A percentile compares a stretch with the other conserved stretches of the same genome.
Evolutionary conservation across 2,888 invertebrate species (phyloP).

Genomic region (Sinopyrophorus schimmeli): DNA sequence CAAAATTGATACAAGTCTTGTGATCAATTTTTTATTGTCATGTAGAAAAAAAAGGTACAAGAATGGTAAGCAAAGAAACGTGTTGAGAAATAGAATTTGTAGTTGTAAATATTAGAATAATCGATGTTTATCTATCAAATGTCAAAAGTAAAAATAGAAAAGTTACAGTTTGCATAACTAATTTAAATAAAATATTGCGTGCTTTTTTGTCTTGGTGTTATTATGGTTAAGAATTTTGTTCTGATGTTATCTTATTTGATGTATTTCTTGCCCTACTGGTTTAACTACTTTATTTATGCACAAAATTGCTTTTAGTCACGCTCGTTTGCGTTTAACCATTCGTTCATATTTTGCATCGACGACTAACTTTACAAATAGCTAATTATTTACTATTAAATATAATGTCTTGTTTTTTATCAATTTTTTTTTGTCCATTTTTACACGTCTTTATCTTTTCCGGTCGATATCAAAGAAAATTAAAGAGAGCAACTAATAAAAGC

Average conservation of each 20-base stretch:
- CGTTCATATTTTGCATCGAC: slow-evolving; percentile 16
- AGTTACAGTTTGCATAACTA: slow-evolving; percentile 20
- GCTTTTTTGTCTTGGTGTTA: slow-evolving; percentile 21
- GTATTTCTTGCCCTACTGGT: slow-evolving; percentile 45
- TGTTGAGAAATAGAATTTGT: too few species aligned
- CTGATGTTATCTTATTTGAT: slow-evolving; percentile 35
- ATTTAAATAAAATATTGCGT: slow-evolving; percentile 26
- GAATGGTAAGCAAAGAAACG: too few species aligned
- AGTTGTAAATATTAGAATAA: too few species aligned
- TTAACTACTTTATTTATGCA: slow-evolving; percentile 46
- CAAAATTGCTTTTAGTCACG: slow-evolving; percentile 46
- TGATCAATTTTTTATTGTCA: too few species aligned
- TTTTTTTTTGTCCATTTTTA: too few species aligned
- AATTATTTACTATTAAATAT: slow-evolving; percentile 9
- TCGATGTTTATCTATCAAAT: too few species aligned
- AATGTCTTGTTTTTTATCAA: slow-evolving; percentile 3
- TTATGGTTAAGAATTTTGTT: slow-evolving; percentile 28
- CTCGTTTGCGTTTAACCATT: slow-evolving; percentile 44
- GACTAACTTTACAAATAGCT: slow-evolving; percentile 10
- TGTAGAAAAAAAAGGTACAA: too few species aligned
- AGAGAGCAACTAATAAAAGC: too few species aligned
- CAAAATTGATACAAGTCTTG: too few species aligned
- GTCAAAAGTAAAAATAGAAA: too few species aligned
- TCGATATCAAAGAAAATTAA: too few species aligned
- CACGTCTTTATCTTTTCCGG: too few species aligned